Base-by-base conservation (phyloP, 2,113 vertebrate species). In the Pampusana beccarii region DNA sequence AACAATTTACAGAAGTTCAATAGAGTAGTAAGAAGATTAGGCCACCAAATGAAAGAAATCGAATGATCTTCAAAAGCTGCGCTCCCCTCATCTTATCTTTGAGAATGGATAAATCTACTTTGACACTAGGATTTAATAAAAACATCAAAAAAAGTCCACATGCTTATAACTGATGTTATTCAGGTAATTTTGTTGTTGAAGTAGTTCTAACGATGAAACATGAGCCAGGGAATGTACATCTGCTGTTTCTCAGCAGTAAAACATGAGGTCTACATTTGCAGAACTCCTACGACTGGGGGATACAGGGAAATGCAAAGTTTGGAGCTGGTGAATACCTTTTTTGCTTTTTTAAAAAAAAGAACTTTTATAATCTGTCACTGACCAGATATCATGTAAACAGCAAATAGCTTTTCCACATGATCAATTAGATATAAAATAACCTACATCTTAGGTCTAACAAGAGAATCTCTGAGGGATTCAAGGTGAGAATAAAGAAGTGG, bases 91-190 rank as follows among this genome's bases (percentile, higher is more conserved):
- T 44, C 83, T 88, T 71, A 48, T 70, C 74, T 93, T 48, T 75
- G 67, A 93, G 70, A 85, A 66, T 7, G n/a, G 60, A 83, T 65
- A 96, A 91, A 94, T 78, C 74, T 42, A 70, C 92, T 94, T 81
- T 93, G 86, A 97, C 92, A 92, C 28, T 8, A 51, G 80, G 79
- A 80, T 88, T 94, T 80, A 95, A 93, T 69, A 93, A 90, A 93
- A 64, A 85, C 65, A 90, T 95, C 34, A 89, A 75, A 78, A 48
- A 58, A 89, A 60, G 16, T 75, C 70, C 70, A 66, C 53, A 60
- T 34, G 28, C 54, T 81, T 65, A 26, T 85, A 64, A 60, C 77
- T 95, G 83, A 69, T 20, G 10, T 66, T 75, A 75, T 72, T 29
- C 62, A 62, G 72, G 46, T 83, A 89, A 80, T 86, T 86, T 48